Conservation (phyloP, 2,888 invertebrate species). For the Tiphia femorata region DNA sequence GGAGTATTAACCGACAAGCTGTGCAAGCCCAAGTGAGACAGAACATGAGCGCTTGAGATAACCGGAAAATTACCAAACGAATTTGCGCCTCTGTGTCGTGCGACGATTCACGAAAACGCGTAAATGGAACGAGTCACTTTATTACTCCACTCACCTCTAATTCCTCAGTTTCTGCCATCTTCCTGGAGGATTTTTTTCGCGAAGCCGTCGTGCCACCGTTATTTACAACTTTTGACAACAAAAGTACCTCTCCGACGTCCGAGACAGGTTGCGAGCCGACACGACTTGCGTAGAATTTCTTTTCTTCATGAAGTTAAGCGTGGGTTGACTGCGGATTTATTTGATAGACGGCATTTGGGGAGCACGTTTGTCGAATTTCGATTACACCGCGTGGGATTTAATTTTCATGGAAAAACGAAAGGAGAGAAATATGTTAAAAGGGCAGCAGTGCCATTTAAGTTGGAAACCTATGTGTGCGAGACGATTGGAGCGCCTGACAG, state of each 20-base stretch:
- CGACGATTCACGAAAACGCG: constrained; percentile 19
- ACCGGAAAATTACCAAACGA: constrained; percentile 30
- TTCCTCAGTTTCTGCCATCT: constrained; percentile 66
- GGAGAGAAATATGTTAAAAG: no score
- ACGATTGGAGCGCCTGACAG: no score
- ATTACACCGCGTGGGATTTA: not conserved
- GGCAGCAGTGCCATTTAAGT: no score
- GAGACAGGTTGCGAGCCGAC: constrained; percentile 11
- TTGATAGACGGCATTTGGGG: no score
- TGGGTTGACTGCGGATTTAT: no score
- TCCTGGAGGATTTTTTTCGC: constrained; percentile 60
- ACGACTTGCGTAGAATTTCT: constrained; percentile 20
- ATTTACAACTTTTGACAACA: constrained; percentile 34
- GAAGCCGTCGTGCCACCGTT: constrained; percentile 57
- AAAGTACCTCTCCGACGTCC: constrained; percentile 8
- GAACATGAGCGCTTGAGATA: constrained; percentile 23
- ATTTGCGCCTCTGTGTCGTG: constrained; percentile 21
- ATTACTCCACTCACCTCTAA: constrained; percentile 62
- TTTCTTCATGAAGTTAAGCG: constrained; percentile 15
- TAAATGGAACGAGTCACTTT: constrained; percentile 27
- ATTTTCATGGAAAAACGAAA: not conserved
- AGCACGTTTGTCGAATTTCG: no score
- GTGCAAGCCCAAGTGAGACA: constrained; percentile 19
- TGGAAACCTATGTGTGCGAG: no score
- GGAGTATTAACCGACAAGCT: constrained; percentile 1